Conservation (phyloP, 2,113 vertebrate species). For the Mormyrus iriodes region DNA sequence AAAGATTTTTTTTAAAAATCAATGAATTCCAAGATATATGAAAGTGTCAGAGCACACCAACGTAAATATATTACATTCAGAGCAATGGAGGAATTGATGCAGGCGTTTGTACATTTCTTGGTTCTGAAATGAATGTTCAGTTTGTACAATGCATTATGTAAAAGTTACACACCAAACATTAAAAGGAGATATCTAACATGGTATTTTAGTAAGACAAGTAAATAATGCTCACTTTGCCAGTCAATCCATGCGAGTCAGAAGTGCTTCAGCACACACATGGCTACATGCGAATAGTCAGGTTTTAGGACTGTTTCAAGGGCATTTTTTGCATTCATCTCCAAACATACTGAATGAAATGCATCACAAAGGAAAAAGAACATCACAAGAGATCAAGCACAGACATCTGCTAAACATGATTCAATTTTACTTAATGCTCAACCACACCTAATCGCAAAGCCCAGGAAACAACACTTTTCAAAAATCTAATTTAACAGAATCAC, state of each 20-base stretch:
- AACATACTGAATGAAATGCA: neutral
- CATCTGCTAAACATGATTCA: neutral
- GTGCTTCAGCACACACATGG: neutral
- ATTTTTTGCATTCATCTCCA: neutral
- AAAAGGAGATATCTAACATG: neutral
- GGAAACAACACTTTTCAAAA: neutral
- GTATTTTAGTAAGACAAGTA: neutral
- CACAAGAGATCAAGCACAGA: neutral
- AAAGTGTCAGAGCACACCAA: neutral
- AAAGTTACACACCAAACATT: neutral
- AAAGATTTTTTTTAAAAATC: neutral
- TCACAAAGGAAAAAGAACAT: neutral
- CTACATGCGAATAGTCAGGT: neutral
- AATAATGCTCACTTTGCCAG: neutral
- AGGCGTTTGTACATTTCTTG: neutral
- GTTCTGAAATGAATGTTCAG: neutral
- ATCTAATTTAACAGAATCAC: neutral
- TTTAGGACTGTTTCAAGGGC: neutral
- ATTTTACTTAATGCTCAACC: neutral
- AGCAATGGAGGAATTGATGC: neutral
- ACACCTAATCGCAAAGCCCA: neutral
- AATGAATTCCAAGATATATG: neutral
- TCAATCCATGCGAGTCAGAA: neutral
- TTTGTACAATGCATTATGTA: neutral
- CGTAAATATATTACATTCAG: neutral